Base-by-base conservation (phyloP, 1,140 invertebrate species). In the Antheraea mylitta region DNA sequence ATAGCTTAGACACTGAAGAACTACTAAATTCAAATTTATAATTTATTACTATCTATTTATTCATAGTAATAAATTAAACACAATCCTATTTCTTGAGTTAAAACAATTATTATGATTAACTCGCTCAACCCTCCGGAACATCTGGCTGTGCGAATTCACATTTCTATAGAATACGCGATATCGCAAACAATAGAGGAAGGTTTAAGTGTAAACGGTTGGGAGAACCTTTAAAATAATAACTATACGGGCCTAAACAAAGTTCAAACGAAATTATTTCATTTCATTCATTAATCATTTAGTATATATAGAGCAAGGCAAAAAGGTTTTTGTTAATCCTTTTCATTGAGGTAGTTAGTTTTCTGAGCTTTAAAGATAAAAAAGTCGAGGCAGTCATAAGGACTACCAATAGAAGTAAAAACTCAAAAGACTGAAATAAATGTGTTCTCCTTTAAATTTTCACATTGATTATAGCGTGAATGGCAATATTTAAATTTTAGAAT, bases 101-200 rank as follows among this genome's bases (percentile, higher is more conserved):
- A 53, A 53, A 53, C 45, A 53, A 53, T 53, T 16, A 53, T 53
- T 53, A 53, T 53, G 45, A 53, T 53, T 53, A 53, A 53, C 45
- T 16, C 45, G 16, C 45, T 53, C 45, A 16, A 53, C 45, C 45
- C 45, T 53, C 4, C 45, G 45, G 10, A 53, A 53, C 45, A 53
- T 53, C 45, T 53, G 45, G 45, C 16, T 13, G 16, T 53, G 11
- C 13, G 13, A n/a, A 53, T 53, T 53, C 45, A 16, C 11, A n/a
- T 53, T 53, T 53, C 45, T 53, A 53, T 53, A 53, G 45, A 53
- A 53, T 53, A 53, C 45, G 45, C 45, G 16, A 53, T 53, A 53
- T n/a, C 16, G 45, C 45, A 53, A 53, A 53, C 45, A 53, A 53
- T 53, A 53, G 45, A 53, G 16, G 11, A n/a, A 53, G 45, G 45